Conservation (phyloP, 2,888 invertebrate genomes). For the Lithodes maja region DNA sequence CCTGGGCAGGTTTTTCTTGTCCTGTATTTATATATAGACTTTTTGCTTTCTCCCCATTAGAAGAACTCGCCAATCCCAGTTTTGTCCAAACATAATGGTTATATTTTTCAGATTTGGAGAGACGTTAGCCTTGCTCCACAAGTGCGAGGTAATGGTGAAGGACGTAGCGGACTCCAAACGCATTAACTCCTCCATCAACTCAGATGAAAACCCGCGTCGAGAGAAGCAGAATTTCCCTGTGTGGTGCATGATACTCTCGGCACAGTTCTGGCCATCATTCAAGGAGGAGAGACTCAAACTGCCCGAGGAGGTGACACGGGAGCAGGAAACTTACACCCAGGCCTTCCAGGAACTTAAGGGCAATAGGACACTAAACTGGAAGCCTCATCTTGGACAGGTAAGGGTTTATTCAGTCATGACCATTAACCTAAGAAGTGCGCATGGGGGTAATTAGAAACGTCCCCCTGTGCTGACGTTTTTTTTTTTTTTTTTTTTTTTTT, state of each 20-base stretch:
- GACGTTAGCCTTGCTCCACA: conserved; percentile 86
- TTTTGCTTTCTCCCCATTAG: no score
- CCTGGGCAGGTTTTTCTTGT: no score
- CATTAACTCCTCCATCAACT: conserved; percentile 88
- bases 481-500: no score
- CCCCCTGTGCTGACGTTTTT: no score
- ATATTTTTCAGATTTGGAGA: conserved; percentile 87
- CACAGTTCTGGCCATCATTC: conserved; percentile 98
- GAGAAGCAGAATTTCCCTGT: conserved; percentile 78
- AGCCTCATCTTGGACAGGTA: conserved; percentile 91
- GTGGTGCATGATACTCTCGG: conserved; percentile 93
- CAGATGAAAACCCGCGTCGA: conserved; percentile 69
- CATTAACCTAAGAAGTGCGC: no score
- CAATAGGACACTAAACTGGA: conserved; percentile 95
- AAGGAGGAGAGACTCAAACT: conserved; percentile 94
- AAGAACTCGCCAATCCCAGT: no score
- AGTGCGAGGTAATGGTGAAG: conserved; percentile 98
- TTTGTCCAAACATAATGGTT: no score
- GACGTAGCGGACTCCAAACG: conserved; percentile 97
- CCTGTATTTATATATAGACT: no score
- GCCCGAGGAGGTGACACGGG: conserved; percentile 85
- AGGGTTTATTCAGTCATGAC: no score
- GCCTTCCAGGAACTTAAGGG: conserved; percentile 78
- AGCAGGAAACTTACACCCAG: conserved; percentile 90
- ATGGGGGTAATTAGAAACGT: no score